phyloP scores from a whole-genome alignment of 2,888 invertebrate species.

The Campopleginae sp. region DNA sequence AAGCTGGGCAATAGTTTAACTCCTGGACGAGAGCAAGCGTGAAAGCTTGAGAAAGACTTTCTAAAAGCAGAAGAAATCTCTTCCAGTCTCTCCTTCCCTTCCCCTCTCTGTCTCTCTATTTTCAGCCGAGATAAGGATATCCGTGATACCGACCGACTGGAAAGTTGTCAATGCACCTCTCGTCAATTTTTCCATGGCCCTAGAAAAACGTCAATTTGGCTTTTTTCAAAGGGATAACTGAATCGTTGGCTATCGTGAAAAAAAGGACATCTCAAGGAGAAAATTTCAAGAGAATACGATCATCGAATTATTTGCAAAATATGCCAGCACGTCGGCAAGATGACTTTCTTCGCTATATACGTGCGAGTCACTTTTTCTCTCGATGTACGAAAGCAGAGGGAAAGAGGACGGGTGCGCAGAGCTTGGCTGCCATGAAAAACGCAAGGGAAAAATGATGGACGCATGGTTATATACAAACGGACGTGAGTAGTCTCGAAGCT shows the following conservation, averaged over 20 bases:
- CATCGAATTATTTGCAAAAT: slow-evolving; percentile 46
- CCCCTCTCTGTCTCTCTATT: neutral
- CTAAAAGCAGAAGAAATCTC: slow-evolving; percentile 39
- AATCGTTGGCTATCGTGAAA: neutral
- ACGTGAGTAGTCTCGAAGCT: slow-evolving; percentile 70
- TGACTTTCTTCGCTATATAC: slow-evolving; percentile 68
- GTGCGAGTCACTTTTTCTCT: slow-evolving; percentile 52
- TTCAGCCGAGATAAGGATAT: slow-evolving; percentile 6
- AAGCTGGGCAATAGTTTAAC: slow-evolving; percentile 72
- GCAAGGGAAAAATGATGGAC: slow-evolving; percentile 66
- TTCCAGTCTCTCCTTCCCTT: neutral
- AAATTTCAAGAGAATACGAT: neutral
- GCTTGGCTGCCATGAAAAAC: slow-evolving; percentile 23
- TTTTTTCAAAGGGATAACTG: slow-evolving; percentile 39
- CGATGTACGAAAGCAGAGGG: neutral
- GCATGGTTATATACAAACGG: slow-evolving; percentile 68
- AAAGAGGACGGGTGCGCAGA: neutral
- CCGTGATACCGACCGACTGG: slow-evolving; percentile 37
- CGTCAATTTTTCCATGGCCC: slow-evolving; percentile 41
- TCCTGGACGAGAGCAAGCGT: slow-evolving; percentile 67
- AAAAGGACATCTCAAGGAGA: neutral
- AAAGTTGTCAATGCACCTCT: slow-evolving; percentile 50
- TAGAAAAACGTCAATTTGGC: slow-evolving; percentile 21
- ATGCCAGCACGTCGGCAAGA: slow-evolving; percentile 59
- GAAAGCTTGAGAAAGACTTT: slow-evolving; percentile 43